Evolutionary conservation across 2,888 invertebrate species (phyloP), one percentile per base, ranked within the genome.

Genomic region (Xestia ashworthii): DNA sequence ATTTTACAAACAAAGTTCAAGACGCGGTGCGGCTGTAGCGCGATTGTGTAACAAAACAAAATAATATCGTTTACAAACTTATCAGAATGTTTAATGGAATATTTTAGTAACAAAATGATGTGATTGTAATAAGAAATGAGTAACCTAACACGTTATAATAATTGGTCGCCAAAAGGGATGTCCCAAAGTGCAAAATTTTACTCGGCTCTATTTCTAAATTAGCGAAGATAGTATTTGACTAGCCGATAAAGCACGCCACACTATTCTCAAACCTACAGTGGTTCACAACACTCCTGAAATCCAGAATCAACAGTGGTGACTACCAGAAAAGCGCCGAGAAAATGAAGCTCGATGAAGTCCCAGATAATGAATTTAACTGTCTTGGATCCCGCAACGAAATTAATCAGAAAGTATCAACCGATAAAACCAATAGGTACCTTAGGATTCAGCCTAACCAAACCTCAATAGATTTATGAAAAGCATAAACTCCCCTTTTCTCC

Each of bases 1-100:
- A 50, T 82, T 80, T 83, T 78, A 46, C 12, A 83, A 80, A 78
- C 83, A 83, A 62, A 19, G 16, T 55, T 44, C 22, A 76, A 44
- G 25, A 48, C 46, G 19, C 48, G 22, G 25, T 14, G 5, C 12
- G 25, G 41, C 55, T 11, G 11, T 16, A 38, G 25, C 41, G 68
- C 46, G 55, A 58, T 44, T 83, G 80, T 69, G 50, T 76, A 50
- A 9, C 4, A 50, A n/a, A 55, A 82, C 55, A 77, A 77, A 55
- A 32, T 32, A 5, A 32, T 48, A 32, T n/a, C 11, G 50, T 83
- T 83, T 65, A 58, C 22, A 62, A 62, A 64, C 25, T 50, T 25
- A 74, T 53, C 41, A 62, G 14, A 32, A 19, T 77, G 12, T 58
- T 71, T 44, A 73, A 19, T 74, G 11, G 25, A 60, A 65, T 65